Evolutionary conservation across 2,797 vertebrate genomes (phyloP).

Genomic region (Cryptoprocta ferox): DNA sequence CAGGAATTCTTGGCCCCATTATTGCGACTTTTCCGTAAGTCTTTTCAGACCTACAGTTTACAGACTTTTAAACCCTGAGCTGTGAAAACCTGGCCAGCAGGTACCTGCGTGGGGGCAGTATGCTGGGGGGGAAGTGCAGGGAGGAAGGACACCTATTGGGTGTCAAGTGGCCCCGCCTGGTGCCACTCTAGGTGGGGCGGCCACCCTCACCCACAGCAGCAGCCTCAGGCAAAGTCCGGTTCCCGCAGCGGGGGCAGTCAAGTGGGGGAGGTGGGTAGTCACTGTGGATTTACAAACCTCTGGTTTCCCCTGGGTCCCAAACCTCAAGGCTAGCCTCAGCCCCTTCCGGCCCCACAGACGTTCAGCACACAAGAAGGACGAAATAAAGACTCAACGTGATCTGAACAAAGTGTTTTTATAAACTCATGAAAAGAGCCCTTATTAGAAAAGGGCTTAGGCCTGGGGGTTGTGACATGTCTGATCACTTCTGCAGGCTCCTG

Average conservation of each 20-base stretch:
- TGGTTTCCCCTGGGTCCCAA: neutral
- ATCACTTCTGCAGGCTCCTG: conserved; percentile 50
- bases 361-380: neutral
- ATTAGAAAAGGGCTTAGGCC: conserved; percentile 41
- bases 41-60: neutral
- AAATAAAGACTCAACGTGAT: conserved; percentile 21
- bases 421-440: conserved; percentile 75
- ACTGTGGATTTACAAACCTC: neutral
- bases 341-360: neutral
- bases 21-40: neutral
- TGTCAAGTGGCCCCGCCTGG: neutral
- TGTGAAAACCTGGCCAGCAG: neutral
- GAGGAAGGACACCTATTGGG: neutral
- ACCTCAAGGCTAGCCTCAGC: neutral
- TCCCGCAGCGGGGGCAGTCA: fast-evolving
- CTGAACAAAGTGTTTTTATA: conserved; percentile 65
- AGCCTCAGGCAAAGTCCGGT: neutral
- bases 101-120: neutral
- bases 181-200: neutral
- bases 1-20: neutral
- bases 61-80: neutral
- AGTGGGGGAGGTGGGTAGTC: fast-evolving
- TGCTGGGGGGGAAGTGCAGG: neutral
- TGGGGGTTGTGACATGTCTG: neutral
- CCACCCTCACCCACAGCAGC: neutral